These are phyloP conservation scores for Lophura nycthemera DNA, from an alignment of 2,113 vertebrate species.

Conservation along the genomic window DNA sequence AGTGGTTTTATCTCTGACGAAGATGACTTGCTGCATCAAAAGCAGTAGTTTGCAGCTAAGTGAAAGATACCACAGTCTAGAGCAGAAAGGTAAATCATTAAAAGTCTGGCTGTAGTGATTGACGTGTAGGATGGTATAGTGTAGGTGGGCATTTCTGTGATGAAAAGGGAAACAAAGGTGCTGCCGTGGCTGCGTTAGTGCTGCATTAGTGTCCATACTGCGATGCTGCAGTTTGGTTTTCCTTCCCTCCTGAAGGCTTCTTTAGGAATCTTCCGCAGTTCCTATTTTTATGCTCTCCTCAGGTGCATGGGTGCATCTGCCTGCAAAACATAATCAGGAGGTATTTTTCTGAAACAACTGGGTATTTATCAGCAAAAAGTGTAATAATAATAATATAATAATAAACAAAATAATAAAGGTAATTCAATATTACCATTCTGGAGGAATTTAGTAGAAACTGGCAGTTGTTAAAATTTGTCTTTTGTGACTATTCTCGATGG, in stretches of 20 bases:
- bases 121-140: background rate
- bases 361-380: background rate
- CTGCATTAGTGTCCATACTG: no score
- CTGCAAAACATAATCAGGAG: background rate
- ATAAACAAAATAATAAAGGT: no score
- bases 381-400: no score
- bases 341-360: background rate
- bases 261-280: background rate
- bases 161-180: background rate
- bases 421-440: background rate
- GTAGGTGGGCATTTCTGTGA: background rate
- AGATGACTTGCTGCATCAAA: background rate
- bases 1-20: background rate
- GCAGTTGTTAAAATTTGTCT: background rate
- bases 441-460: background rate
- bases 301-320: background rate
- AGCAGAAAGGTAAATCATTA: background rate
- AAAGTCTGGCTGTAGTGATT: rapidly evolving
- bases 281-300: background rate
- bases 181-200: rapidly evolving
- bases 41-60: background rate
- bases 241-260: background rate
- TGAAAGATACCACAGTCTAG: background rate
- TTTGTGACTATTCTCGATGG: background rate
- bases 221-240: background rate